Evolutionary conservation across 2,113 vertebrate species (phyloP).

Genomic region (Daphoenositta chrysoptera): DNA sequence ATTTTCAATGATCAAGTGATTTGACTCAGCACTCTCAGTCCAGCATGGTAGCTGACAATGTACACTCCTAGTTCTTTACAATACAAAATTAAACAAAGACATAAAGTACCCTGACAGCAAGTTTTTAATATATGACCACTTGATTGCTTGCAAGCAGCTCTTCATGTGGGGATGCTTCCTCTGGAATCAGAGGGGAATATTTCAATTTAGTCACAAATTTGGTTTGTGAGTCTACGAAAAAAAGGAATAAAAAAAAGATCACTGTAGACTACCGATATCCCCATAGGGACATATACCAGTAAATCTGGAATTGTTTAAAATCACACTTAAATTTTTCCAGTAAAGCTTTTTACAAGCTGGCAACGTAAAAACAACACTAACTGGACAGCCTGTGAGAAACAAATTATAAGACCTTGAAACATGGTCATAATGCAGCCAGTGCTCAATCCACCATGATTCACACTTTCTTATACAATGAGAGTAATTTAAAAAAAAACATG

Average conservation of each 20-base stretch:
- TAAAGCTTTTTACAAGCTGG: neutral
- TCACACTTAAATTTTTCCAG: neutral
- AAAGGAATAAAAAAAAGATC: neutral
- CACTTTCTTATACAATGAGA: neutral
- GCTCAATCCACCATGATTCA: neutral
- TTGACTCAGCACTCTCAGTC: neutral
- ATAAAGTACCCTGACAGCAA: neutral
- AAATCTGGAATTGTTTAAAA: constrained; percentile 15
- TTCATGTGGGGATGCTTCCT: neutral
- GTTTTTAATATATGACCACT: neutral
- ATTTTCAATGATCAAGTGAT: neutral
- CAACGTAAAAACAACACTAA: neutral
- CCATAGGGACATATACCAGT: neutral
- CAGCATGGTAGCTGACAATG: neutral
- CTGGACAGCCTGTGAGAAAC: neutral
- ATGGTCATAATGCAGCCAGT: neutral
- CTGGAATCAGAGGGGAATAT: neutral
- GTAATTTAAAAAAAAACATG: neutral
- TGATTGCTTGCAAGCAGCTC: neutral
- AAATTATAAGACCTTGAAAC: neutral
- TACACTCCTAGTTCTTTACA: neutral
- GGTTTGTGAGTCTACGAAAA: neutral
- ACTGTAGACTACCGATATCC: neutral
- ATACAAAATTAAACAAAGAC: neutral
- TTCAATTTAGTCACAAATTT: neutral